Conservation (phyloP, 2,888 invertebrate species). For the Cylindroiulus punctatus region DNA sequence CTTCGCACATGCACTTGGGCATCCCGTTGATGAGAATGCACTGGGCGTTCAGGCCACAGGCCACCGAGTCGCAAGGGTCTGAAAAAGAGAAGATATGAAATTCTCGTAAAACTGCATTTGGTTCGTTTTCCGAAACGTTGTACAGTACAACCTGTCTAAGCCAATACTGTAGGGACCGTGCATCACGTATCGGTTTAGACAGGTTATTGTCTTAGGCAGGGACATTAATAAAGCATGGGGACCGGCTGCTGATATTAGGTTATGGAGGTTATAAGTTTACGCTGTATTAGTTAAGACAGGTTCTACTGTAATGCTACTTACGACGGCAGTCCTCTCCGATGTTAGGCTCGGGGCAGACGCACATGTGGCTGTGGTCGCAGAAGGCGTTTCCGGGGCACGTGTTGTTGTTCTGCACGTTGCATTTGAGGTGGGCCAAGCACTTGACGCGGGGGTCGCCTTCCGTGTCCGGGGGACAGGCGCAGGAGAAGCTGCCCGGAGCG, state of each 20-base stretch:
- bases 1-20: slow-evolving; percentile 84
- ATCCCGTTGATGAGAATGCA: slow-evolving; percentile 85
- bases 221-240: too few relatives aligned
- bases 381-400: slow-evolving; percentile 87
- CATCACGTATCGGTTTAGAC: too few relatives aligned
- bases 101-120: too few relatives aligned
- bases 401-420: slow-evolving; percentile 75
- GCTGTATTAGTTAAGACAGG: too few relatives aligned
- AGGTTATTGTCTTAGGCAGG: too few relatives aligned
- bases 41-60: slow-evolving; percentile 87
- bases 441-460: slow-evolving; percentile 85
- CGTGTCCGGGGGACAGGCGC: slow-evolving; percentile 83
- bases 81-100: slow-evolving; percentile 61
- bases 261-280: too few relatives aligned
- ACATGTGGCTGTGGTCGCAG: slow-evolving; percentile 80
- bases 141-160: too few relatives aligned
- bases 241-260: too few relatives aligned
- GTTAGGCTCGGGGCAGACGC: slow-evolving; percentile 90
- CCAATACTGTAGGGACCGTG: too few relatives aligned
- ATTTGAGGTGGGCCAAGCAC: slow-evolving; percentile 84
- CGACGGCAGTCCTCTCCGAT: slow-evolving; percentile 91
- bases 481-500: slow-evolving; percentile 78
- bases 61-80: slow-evolving; percentile 90
- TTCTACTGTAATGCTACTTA: too few relatives aligned
- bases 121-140: too few relatives aligned